Evolutionary conservation across 2,888 invertebrate genomes (phyloP), one percentile per base, ranked within the genome.

Genomic region (Cyaniris semiargus): DNA sequence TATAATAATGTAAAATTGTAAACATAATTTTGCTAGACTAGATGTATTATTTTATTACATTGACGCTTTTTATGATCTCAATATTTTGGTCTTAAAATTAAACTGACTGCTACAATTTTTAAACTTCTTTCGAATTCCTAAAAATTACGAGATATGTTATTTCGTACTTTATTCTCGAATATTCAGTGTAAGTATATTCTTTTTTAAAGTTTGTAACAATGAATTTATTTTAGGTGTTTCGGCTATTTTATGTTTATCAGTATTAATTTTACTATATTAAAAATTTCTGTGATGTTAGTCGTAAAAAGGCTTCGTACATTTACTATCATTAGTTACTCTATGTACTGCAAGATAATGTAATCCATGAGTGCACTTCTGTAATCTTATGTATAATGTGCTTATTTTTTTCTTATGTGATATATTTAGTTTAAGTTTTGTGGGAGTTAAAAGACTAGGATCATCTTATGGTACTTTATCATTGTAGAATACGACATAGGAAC

Each of bases 31-130:
- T 74, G 48, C 74, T 53, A 74, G 53, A 74, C 23, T 48, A 53
- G 53, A 72, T 21, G 72, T 72, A 48, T 72, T 48, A 48, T 53
- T 48, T 48, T 7, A 53, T 27, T 53, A 72, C 1, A 48, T 74
- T 48, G 21, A 58, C 58, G 58, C 77, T 74, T 77, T 74, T 58
- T 58, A 44, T 58, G 77, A 77, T 77, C 77, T 77, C 77, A 77
- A 44, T 77, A 31, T 74, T 72, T 74, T 77, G 72, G 38, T 58
- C n/a, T 77, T 58, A 44, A 27, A 56, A 21, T 71, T 23, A 27
- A 75, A 76, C 56, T 58, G 27, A 71, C 34, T 71, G 58, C 70
- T 4, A 10, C 70, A 76, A 56, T 21, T 53, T 44, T 72, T 72
- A 10, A 60, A 27, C 15, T 66, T 66, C 2, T 27, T 31, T 60